phyloP scores from a whole-genome alignment of 1,140 invertebrate species.

The Latrodectus geometricus region DNA sequence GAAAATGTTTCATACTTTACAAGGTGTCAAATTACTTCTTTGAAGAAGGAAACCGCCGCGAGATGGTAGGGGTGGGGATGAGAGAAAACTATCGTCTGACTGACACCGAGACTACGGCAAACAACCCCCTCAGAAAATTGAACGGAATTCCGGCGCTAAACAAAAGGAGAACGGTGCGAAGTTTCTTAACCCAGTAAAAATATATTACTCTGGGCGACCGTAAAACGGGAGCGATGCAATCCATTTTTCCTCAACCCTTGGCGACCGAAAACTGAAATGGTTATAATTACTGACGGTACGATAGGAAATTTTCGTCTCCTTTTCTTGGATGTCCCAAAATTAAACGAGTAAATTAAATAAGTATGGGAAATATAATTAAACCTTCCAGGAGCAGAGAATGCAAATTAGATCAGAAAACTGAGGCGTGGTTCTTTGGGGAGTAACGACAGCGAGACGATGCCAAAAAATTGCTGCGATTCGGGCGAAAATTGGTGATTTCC shows the following conservation, averaged over 20 bases:
- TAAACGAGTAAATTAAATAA: slow-evolving; percentile 58
- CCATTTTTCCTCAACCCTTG: slow-evolving; percentile 4
- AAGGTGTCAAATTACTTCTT: too few relatives aligned
- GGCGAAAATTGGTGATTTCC: slow-evolving; percentile 31
- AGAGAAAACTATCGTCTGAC: too few relatives aligned
- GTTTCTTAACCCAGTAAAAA: background rate
- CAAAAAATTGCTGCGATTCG: slow-evolving; percentile 40
- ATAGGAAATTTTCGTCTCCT: slow-evolving; percentile 12
- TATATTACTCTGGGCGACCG: background rate
- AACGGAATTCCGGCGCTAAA: too few relatives aligned
- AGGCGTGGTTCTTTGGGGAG: background rate
- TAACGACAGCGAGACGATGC: slow-evolving; percentile 1
- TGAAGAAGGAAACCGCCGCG: too few relatives aligned
- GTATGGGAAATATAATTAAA: slow-evolving; percentile 58
- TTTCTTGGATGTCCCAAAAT: slow-evolving; percentile 23
- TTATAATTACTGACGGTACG: slow-evolving; percentile 42
- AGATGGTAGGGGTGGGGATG: too few relatives aligned
- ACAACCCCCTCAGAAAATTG: too few relatives aligned
- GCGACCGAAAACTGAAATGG: slow-evolving; percentile 32
- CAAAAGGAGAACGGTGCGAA: too few relatives aligned
- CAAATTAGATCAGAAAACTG: slow-evolving; percentile 48
- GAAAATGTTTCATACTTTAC: too few relatives aligned
- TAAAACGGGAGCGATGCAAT: background rate
- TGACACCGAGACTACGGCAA: too few relatives aligned
- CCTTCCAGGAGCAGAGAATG: slow-evolving; percentile 31